Conservation (phyloP, 2,888 invertebrate genomes). For the Uloborus plumipes region DNA sequence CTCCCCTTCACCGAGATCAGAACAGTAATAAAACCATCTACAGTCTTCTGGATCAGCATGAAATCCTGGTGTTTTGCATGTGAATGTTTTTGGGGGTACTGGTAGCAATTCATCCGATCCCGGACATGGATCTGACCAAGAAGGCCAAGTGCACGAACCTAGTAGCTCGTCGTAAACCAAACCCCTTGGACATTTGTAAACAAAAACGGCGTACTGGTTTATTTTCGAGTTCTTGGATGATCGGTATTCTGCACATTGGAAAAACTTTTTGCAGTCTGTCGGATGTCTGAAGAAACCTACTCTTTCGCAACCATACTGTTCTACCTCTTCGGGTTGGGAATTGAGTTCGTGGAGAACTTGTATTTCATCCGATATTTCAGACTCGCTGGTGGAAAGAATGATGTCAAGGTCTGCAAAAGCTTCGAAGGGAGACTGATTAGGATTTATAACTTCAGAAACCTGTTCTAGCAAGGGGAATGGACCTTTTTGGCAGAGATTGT, state of each 20-base stretch:
- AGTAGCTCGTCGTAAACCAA: slow-evolving; percentile 78
- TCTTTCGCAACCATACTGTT: slow-evolving; percentile 56
- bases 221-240: slow-evolving; percentile 8
- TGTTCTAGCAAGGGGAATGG: slow-evolving; percentile 57
- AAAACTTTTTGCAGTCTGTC: slow-evolving; percentile 75
- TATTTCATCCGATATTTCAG: slow-evolving; percentile 39
- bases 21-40: slow-evolving; percentile 86
- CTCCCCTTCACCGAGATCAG: slow-evolving; percentile 71
- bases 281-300: slow-evolving; percentile 66
- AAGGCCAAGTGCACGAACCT: slow-evolving; percentile 82
- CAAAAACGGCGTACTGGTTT: slow-evolving; percentile 75
- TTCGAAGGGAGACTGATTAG: slow-evolving; percentile 17
- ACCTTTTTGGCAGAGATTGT: slow-evolving; percentile 54
- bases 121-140: slow-evolving; percentile 81
- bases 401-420: slow-evolving; percentile 38
- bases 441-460: slow-evolving; percentile 40
- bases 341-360: slow-evolving; percentile 51
- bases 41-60: slow-evolving; percentile 86
- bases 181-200: slow-evolving; percentile 85
- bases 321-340: slow-evolving; percentile 19
- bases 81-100: slow-evolving; percentile 78
- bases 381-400: slow-evolving; percentile 37
- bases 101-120: slow-evolving; percentile 84
- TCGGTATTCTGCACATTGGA: slow-evolving; percentile 85
- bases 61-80: slow-evolving; percentile 81